Percentiles rank a stretch among this genome's conserved stretches.
These are phyloP conservation scores for Crotophaga sulcirostris DNA, from an alignment of 2,113 vertebrate species.

Conservation along the genomic window DNA sequence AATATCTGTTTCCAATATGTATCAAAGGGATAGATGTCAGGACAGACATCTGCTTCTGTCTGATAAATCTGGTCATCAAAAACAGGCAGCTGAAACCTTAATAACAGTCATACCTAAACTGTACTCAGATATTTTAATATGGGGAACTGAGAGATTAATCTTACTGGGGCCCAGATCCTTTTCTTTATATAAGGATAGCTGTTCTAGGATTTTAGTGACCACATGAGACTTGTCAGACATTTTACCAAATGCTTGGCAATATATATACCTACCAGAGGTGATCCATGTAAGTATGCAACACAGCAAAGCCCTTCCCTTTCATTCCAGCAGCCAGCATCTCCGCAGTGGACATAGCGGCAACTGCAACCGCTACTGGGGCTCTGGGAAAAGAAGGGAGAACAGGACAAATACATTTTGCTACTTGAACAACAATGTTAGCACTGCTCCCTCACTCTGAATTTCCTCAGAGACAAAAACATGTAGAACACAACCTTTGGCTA, in stretches of 20 bases:
- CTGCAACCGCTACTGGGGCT: conserved; percentile 88
- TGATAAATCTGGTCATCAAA: neutral
- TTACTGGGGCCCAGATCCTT: neutral
- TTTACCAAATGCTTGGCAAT: neutral
- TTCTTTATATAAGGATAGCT: too few relatives aligned
- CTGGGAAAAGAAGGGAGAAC: conserved; percentile 64
- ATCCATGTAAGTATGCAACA: conserved; percentile 92
- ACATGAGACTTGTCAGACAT: neutral
- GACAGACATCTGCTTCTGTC: neutral
- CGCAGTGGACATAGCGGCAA: conserved; percentile 82
- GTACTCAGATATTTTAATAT: neutral
- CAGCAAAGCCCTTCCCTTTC: conserved; percentile 91
- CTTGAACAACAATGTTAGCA: neutral
- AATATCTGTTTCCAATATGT: neutral
- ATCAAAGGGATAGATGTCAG: neutral
- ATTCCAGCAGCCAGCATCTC: conserved; percentile 88
- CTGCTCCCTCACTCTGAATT: neutral
- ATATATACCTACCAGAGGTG: conserved; percentile 84
- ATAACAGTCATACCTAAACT: neutral
- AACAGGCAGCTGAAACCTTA: neutral
- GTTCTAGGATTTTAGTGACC: neutral
- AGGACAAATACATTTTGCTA: neutral
- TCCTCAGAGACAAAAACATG: neutral
- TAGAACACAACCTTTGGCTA: neutral
- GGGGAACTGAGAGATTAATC: neutral